These are phyloP conservation scores for Aulostomus chinensis DNA, from an alignment of 2,797 vertebrate genomes.

Conservation along the genomic window DNA sequence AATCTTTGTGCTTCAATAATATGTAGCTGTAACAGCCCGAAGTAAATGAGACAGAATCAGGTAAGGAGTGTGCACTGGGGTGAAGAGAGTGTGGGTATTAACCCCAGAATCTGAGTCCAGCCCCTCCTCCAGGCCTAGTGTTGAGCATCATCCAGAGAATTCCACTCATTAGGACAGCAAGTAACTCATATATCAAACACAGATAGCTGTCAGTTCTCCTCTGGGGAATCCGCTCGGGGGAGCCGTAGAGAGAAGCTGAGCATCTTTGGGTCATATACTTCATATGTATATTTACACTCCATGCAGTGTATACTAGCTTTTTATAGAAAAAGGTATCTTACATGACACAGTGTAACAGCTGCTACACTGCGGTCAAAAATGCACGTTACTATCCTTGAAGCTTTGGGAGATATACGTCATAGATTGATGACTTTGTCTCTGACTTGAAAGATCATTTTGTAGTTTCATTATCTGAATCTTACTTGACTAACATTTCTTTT, in stretches of 20 bases:
- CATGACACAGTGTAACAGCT: slow-evolving; percentile 4
- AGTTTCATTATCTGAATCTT: background rate
- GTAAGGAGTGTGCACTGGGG: slow-evolving; percentile 20
- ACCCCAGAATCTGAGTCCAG: slow-evolving; percentile 16
- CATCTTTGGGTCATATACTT: slow-evolving; percentile 5
- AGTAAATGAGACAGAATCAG: slow-evolving; percentile 31
- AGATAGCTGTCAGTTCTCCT: slow-evolving; percentile 52
- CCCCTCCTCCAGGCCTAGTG: slow-evolving; percentile 35
- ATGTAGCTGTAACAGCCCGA: too few relatives aligned
- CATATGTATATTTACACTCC: slow-evolving; percentile 30
- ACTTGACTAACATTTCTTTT: background rate
- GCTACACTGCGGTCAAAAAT: slow-evolving; percentile 5
- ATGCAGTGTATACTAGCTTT: slow-evolving; percentile 1
- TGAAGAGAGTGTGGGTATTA: slow-evolving; percentile 36
- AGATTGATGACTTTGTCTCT: slow-evolving; percentile 11
- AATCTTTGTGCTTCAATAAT: background rate
- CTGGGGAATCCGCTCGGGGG: slow-evolving; percentile 22
- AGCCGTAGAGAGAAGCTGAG: slow-evolving; percentile 27
- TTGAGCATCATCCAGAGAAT: slow-evolving; percentile 43
- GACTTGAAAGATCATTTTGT: background rate
- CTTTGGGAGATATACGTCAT: too few relatives aligned
- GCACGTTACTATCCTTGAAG: too few relatives aligned
- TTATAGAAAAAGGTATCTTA: slow-evolving; percentile 12
- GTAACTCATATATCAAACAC: slow-evolving; percentile 68
- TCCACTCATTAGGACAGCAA: slow-evolving; percentile 62